phyloP scores from a whole-genome alignment of 2,113 vertebrate genomes.

The Entomyzon cyanotis region DNA sequence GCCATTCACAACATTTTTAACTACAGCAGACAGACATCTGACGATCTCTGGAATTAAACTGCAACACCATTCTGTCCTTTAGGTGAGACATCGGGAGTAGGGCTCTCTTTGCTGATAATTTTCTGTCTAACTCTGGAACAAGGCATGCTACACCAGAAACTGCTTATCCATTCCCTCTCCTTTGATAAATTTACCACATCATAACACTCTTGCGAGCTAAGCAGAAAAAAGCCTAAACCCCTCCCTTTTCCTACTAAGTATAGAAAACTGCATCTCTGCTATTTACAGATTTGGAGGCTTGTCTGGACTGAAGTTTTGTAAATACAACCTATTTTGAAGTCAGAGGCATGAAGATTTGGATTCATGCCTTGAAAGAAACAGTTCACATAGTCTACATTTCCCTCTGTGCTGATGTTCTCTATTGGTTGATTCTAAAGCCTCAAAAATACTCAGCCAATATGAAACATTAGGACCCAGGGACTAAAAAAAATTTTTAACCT shows the following conservation, averaged over 20 bases:
- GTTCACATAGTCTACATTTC: not conserved
- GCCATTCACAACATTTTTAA: not conserved
- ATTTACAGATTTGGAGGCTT: not conserved
- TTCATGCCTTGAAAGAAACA: not conserved
- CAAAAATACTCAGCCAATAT: not conserved
- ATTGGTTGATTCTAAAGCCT: not conserved
- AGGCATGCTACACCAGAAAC: not conserved
- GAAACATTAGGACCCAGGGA: not conserved
- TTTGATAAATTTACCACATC: not conserved
- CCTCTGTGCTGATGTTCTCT: not conserved
- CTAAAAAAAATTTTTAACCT: not conserved
- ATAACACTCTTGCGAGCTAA: not conserved
- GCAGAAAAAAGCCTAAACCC: not conserved
- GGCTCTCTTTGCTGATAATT: not conserved
- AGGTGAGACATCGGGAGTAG: not conserved
- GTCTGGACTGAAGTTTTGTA: not conserved
- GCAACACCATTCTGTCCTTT: not conserved
- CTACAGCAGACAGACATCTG: not conserved
- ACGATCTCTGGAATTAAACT: not conserved
- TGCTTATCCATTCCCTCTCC: not conserved
- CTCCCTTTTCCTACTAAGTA: not conserved
- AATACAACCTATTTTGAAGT: slow-evolving; percentile 25
- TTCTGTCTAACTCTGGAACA: not conserved
- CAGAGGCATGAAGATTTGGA: not conserved
- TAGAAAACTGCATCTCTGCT: slow-evolving; percentile 4